Evolutionary conservation across 2,113 vertebrate species (phyloP).

Genomic region (Bambusicola thoracicus): DNA sequence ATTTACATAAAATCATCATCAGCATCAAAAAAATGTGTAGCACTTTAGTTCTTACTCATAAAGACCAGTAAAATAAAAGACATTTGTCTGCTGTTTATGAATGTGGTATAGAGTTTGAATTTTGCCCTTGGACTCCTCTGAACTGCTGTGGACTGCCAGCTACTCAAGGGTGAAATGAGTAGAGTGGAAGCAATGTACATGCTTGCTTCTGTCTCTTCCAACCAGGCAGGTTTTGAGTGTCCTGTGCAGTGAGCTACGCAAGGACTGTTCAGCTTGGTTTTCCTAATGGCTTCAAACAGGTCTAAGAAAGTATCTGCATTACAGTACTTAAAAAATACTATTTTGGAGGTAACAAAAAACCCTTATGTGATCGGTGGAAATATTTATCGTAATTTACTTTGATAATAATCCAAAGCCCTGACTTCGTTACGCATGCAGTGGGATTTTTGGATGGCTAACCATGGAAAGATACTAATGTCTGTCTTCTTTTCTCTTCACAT

Average conservation of each 20-base stretch:
- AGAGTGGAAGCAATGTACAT: not conserved
- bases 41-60: not conserved
- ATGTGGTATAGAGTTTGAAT: not conserved
- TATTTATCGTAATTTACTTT: not conserved
- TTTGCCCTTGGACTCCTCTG: not conserved
- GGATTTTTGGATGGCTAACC: constrained; percentile 56
- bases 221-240: not conserved
- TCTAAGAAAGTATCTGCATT: not conserved
- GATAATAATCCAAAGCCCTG: not conserved
- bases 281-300: not conserved
- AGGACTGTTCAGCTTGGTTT: not conserved
- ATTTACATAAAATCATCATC: not conserved
- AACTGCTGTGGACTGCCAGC: not conserved
- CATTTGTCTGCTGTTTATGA: not conserved
- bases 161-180: not conserved
- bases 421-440: constrained; percentile 46
- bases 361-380: not conserved
- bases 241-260: not conserved
- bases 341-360: not conserved
- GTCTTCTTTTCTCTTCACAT: constrained; percentile 71
- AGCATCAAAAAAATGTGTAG: not conserved
- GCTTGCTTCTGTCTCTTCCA: not conserved
- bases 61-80: not conserved
- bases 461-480: constrained; percentile 78
- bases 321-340: not conserved